A percentile compares a stretch with the other conserved stretches of the same genome.
Conservation (phyloP, 2,797 vertebrate genomes). For the Chelon labrosus region DNA sequence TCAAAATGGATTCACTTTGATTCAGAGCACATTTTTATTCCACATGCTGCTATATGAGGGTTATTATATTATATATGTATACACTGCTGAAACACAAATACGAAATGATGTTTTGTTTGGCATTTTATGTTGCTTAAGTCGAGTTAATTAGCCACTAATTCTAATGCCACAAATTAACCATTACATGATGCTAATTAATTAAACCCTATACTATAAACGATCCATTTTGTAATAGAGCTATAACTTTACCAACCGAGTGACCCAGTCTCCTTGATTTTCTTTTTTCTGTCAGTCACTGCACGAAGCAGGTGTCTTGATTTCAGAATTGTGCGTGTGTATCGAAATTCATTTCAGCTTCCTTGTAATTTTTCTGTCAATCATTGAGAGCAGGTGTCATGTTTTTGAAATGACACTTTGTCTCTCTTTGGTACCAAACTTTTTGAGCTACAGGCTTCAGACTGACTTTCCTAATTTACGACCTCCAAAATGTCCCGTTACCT, state of each 20-base stretch:
- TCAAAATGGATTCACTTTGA: slow-evolving; percentile 52
- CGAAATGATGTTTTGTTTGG: background rate
- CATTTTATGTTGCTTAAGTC: background rate
- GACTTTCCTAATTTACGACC: slow-evolving; percentile 45
- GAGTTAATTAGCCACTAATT: too few species aligned
- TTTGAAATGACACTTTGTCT: slow-evolving; percentile 30
- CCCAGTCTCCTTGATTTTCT: slow-evolving; percentile 3
- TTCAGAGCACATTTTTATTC: slow-evolving; percentile 20
- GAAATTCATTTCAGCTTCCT: slow-evolving; percentile 44
- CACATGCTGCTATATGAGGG: background rate
- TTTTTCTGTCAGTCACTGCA: slow-evolving; percentile 16
- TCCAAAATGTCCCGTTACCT: slow-evolving; percentile 32
- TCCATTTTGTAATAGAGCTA: background rate
- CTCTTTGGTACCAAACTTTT: slow-evolving; percentile 38
- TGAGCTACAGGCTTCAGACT: slow-evolving; percentile 14
- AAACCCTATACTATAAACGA: background rate
- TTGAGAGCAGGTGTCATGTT: slow-evolving; percentile 38
- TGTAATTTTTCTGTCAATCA: slow-evolving; percentile 54
- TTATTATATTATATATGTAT: background rate
- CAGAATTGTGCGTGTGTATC: slow-evolving; percentile 16
- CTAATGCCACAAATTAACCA: background rate
- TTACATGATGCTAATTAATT: background rate
- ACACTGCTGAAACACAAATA: background rate
- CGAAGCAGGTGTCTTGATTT: slow-evolving; percentile 36
- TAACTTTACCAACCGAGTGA: slow-evolving; percentile 4